phyloP scores from a whole-genome alignment of 1,140 invertebrate species.

The Zaprionus vittiger region DNA sequence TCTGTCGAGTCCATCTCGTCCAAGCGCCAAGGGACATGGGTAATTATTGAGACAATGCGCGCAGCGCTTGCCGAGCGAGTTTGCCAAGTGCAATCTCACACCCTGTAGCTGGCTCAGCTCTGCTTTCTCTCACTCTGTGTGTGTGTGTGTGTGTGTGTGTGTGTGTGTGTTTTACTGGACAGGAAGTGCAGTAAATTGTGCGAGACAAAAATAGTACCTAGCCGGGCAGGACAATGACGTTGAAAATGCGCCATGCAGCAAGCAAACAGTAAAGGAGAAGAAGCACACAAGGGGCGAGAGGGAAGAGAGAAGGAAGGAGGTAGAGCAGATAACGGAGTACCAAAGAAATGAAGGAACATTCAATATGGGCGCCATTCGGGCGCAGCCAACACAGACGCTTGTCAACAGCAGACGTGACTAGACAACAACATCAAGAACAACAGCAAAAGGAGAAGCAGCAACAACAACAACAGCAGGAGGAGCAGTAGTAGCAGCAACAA shows the following conservation, averaged over 20 bases:
- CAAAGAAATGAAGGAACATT: slow-evolving; percentile 52
- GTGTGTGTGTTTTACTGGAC: slow-evolving; percentile 48
- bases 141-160: slow-evolving; percentile 5
- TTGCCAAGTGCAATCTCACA: slow-evolving; percentile 34
- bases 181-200: slow-evolving; percentile 78
- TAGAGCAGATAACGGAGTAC: background rate
- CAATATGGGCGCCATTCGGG: slow-evolving; percentile 64
- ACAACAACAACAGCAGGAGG: slow-evolving; percentile 20
- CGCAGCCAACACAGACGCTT: slow-evolving; percentile 67
- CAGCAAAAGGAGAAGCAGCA: slow-evolving; percentile 37
- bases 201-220: slow-evolving; percentile 77
- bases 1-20: background rate
- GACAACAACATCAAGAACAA: slow-evolving; percentile 58
- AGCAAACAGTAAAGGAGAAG: slow-evolving; percentile 16
- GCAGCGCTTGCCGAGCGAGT: slow-evolving; percentile 38
- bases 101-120: slow-evolving; percentile 1
- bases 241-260: slow-evolving; percentile 75
- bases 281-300: slow-evolving; percentile 9
- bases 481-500: slow-evolving; percentile 23
- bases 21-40: slow-evolving; percentile 62
- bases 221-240: slow-evolving; percentile 68
- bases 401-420: slow-evolving; percentile 75
- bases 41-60: slow-evolving; percentile 76
- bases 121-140: background rate
- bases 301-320: slow-evolving; percentile 1